Percentiles rank a stretch among this genome's conserved stretches.
Evolutionary conservation across 2,888 invertebrate genomes (phyloP).

Genomic region (Thecophora atra): DNA sequence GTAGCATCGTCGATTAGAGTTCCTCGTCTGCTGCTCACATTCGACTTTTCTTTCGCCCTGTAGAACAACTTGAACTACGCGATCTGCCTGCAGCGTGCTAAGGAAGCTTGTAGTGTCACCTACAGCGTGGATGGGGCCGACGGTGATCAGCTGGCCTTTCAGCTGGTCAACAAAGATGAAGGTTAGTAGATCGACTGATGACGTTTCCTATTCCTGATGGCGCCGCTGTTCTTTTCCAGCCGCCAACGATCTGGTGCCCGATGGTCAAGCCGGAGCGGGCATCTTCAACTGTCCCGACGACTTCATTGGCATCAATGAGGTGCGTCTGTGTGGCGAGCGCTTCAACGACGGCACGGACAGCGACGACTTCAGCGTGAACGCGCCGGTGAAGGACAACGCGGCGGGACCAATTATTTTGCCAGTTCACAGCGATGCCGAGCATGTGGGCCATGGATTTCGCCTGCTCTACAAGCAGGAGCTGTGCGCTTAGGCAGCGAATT

Average conservation of each 20-base stretch:
- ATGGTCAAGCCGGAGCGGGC: slow-evolving; percentile 78
- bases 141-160: slow-evolving; percentile 70
- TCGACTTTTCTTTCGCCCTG: slow-evolving; percentile 26
- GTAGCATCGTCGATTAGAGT: slow-evolving; percentile 61
- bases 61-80: slow-evolving; percentile 83
- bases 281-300: slow-evolving; percentile 80
- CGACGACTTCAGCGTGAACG: slow-evolving; percentile 72
- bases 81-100: slow-evolving; percentile 73
- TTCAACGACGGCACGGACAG: slow-evolving; percentile 73
- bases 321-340: slow-evolving; percentile 77
- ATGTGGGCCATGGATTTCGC: slow-evolving; percentile 76
- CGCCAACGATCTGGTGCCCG: slow-evolving; percentile 72
- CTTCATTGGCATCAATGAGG: slow-evolving; percentile 75
- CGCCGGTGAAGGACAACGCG: slow-evolving; percentile 75
- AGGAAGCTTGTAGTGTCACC: slow-evolving; percentile 74
- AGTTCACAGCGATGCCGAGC: slow-evolving; percentile 73
- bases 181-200: slow-evolving; percentile 65
- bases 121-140: slow-evolving; percentile 67
- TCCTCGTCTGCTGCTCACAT: neutral
- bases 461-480: slow-evolving; percentile 75
- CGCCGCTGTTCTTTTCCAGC: slow-evolving; percentile 55
- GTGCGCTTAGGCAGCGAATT: slow-evolving; percentile 64
- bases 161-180: slow-evolving; percentile 74
- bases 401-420: slow-evolving; percentile 77
- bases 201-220: neutral